Base-by-base conservation (phyloP, 2,797 vertebrate genomes). In the Eulemur rubriventer region DNA sequence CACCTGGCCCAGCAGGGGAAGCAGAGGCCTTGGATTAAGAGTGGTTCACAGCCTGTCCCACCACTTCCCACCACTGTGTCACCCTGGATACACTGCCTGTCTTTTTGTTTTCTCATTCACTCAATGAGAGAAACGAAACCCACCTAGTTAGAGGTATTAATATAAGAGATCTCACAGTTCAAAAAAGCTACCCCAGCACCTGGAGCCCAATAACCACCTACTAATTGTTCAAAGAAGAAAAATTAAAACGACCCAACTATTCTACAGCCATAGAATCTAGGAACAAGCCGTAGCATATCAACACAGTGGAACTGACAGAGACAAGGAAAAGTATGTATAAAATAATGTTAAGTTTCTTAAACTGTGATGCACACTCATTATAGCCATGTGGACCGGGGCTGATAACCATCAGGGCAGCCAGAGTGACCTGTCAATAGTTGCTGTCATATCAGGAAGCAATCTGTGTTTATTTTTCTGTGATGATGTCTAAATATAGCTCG, bases 401-500 rank as follows among this genome's bases (percentile, higher is more conserved):
- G 79, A 46, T n/a, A 63, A 59, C 0, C 10, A 91, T 82, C 75
- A 69, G 59, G 63, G 65, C 28, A 28, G 80, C 89, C 87, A 70
- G 3, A 2, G 24, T 9, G 65, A 92, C 84, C 87, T 48, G 75
- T 12, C 33, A 17, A 57, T 5, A 84, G 90, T 1, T 80, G 69
- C 26, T 55, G 63, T 43, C 72, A 12, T 33, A 28, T 14, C 4
- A 0, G 48, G 67, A 93, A 65, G 75, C 87, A 86, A 91, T 93
- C 80, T 69, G n/a, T 30, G 83, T 63, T 80, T 89, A 73, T 73
- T 90, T 79, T 79, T 70, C 94, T 59, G 46, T 12, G 80, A 89
- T 76, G 63, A 67, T 41, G 55, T 82, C 91, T 96, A 88, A 96
- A 89, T 76, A 79, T 55, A 89, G 70, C 48, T 78, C 26, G 4